Evolutionary conservation across 35 echinoderm and acorn worm genomes (phyloP), one percentile per base, ranked within the genome.

Genomic region (Apostichopus californicus): DNA sequence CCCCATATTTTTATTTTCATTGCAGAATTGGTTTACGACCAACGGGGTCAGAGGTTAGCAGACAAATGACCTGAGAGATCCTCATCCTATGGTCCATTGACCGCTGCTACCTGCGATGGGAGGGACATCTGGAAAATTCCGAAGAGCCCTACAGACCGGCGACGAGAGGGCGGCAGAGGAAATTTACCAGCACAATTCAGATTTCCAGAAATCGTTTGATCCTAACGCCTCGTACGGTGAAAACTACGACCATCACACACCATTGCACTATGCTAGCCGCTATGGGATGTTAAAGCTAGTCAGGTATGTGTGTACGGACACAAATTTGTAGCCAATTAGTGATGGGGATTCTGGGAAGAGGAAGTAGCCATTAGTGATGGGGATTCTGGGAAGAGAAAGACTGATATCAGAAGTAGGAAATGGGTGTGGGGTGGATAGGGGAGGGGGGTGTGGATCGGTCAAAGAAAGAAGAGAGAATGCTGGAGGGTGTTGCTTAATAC

Each of bases 191-290:
- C 90, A 94, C 77, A 98, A 93, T 77, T 86, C 87, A 55, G 97
- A 98, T 64, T 96, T 98, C 58, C 94, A 95, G 91, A 96, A 96
- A 65, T 78, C 91, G 7, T 92, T 98, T 80, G 97, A 98, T 58
- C 97, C 97, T 1, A 98, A 98, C 24, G 54, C 91, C 1, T 96
- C 97, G 13, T 98, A 98, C 24, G 97, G 97, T 22, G 97, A 98
- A 82, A 96, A 98, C 57, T 98, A 98, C 58, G 80, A 94, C 59
- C 97, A 96, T 80, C 94, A 98, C 82, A 98, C 95, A 8, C 86
- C 95, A 6, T 82, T 98, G 5, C 97, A 98, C 56, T 98, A 93
- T 93, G 93, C 94, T 9, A 94, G 94, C 61, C 46, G 95, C 55
- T 93, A 98, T 82, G 97, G 94, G 21, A 98, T 98, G 97, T 91